These are phyloP conservation scores for Chloropsis hardwickii DNA, from an alignment of 2,113 vertebrate genomes.

Conservation along the genomic window DNA sequence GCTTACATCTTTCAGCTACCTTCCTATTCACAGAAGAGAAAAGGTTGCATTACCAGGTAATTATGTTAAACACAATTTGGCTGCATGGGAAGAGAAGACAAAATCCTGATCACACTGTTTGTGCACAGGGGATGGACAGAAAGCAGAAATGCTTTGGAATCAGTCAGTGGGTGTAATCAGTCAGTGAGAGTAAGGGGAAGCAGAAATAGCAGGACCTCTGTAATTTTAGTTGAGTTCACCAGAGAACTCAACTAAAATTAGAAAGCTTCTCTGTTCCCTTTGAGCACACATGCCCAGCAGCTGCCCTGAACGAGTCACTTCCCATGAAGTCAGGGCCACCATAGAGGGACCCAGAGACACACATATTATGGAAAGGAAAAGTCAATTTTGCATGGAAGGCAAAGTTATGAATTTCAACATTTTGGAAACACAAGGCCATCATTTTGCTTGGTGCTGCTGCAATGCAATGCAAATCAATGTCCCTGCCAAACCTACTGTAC, in stretches of 20 bases:
- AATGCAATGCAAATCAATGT: not conserved
- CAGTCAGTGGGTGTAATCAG: too few relatives aligned
- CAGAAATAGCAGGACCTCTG: not conserved
- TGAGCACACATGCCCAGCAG: not conserved
- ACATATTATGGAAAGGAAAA: not conserved
- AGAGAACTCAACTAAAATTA: not conserved
- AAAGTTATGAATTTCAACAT: not conserved
- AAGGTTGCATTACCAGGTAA: not conserved
- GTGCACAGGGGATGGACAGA: not conserved
- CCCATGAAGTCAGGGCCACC: not conserved
- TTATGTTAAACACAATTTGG: not conserved
- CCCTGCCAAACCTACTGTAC: not conserved
- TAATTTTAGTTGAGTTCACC: not conserved
- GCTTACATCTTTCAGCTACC: not conserved
- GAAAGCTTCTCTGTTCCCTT: not conserved
- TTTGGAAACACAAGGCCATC: not conserved
- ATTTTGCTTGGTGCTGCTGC: not conserved
- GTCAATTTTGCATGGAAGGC: not conserved
- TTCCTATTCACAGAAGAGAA: not conserved
- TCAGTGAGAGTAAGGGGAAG: not conserved
- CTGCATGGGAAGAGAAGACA: not conserved
- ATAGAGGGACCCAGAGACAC: not conserved
- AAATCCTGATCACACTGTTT: not conserved
- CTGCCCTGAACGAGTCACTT: not conserved
- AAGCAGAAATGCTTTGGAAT: not conserved